Conservation (phyloP, 2,888 invertebrate genomes). For the Rotaria macrura region DNA sequence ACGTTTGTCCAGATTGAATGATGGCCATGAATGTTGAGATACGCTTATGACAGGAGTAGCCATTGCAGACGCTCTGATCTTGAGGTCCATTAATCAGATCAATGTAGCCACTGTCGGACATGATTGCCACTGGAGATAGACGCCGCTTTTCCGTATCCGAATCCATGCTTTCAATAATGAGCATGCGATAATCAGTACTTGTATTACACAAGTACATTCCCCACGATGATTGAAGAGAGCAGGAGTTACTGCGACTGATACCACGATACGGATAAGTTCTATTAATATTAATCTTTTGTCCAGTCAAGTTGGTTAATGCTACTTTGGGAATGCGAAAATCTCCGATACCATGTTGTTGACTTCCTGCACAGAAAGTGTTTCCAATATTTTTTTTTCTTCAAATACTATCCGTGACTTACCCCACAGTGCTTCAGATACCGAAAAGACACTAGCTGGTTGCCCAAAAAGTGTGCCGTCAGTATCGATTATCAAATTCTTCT, state of each 20-base stretch:
- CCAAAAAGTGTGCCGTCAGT: conserved; percentile 40
- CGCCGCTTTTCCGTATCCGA: conserved; percentile 15
- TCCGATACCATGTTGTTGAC: conserved; percentile 40
- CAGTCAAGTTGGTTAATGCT: conserved; percentile 38
- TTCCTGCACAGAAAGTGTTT: neutral
- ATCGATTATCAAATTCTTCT: conserved; percentile 43
- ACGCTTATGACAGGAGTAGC: conserved; percentile 45
- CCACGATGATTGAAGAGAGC: conserved; percentile 15
- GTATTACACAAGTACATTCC: conserved; percentile 21
- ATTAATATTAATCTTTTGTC: conserved; percentile 23
- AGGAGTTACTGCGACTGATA: conserved; percentile 37
- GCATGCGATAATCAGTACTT: neutral
- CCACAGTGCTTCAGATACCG: conserved; percentile 44
- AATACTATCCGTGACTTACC: conserved; percentile 14
- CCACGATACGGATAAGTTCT: conserved; percentile 36
- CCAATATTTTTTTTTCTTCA: no score
- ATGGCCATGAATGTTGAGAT: conserved; percentile 44
- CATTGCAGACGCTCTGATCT: conserved; percentile 48
- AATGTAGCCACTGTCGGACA: conserved; percentile 38
- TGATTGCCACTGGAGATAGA: conserved; percentile 26
- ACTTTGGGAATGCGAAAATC: conserved; percentile 45
- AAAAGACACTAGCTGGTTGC: conserved; percentile 38
- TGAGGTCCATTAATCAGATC: conserved; percentile 48
- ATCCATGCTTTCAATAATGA: conserved; percentile 31
- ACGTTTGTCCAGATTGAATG: conserved; percentile 40